These are phyloP conservation scores for Episyrphus balteatus DNA, from an alignment of 1,140 invertebrate genomes.

Conservation along the genomic window DNA sequence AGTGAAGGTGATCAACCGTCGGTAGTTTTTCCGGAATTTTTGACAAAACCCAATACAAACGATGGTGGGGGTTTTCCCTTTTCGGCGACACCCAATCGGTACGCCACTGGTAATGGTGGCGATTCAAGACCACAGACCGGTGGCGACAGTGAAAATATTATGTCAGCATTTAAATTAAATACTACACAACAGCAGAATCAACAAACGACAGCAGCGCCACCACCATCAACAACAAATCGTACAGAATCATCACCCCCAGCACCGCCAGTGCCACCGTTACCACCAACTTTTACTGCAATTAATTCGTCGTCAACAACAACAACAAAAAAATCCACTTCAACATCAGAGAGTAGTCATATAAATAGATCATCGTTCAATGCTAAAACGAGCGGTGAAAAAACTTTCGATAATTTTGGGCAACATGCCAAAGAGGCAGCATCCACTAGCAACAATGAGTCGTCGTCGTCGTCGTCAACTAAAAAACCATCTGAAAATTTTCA, in stretches of 20 bases:
- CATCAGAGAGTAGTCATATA: not conserved
- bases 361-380: not conserved
- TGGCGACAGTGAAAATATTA: conserved; percentile 15
- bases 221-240: not conserved
- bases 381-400: not conserved
- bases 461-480: not conserved
- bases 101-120: too few relatives aligned
- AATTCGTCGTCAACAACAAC: not conserved
- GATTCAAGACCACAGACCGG: too few relatives aligned
- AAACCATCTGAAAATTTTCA: conserved; percentile 12
- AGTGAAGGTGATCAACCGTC: conserved; percentile 10
- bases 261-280: not conserved
- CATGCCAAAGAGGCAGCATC: conserved; percentile 30
- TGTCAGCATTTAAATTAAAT: conserved; percentile 36
- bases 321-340: not conserved
- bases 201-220: not conserved
- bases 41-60: not conserved
- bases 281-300: too few relatives aligned
- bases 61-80: not conserved
- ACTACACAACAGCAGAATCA: not conserved
- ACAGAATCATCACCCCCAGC: not conserved
- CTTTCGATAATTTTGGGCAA: conserved; percentile 33
- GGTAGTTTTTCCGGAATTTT: too few relatives aligned
- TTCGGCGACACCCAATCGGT: too few relatives aligned
- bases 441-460: conserved; percentile 4